Evolutionary conservation across 2,113 vertebrate species (phyloP), one percentile per base, ranked within the genome.

Genomic region (Zosterops hypoxanthus): DNA sequence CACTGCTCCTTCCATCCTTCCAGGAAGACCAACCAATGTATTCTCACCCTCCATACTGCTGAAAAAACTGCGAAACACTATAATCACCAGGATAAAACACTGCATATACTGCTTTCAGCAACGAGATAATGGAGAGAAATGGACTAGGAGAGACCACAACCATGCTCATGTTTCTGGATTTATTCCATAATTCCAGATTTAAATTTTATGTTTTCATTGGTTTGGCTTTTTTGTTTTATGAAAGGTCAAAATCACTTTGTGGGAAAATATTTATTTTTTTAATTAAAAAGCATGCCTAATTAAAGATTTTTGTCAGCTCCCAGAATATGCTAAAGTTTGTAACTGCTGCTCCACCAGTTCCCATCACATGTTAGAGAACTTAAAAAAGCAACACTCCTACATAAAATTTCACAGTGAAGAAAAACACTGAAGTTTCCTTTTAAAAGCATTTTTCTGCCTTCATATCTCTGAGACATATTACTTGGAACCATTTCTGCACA

Each of bases 351-450:
- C 57, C 29, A 69, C 61, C 57, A 82, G 83, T 72, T 65, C 36
- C 46, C 29, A 79, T 95, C 91, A 95, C 86, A 95, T 87, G 73
- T 11, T 68, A 69, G 22, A 36, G 81, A 87, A 61, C 70, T 94
- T 92, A 55, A 96, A 95, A 96, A 94, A 85, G 71, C 68, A 94
- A 94, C 66, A 90, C 88, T 90, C 88, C 92, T 83, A 95, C 90
- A 88, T 50, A 42, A 92, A 91, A 82, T 92, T 79, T 94, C 61
- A 86, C 65, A 87, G 56, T n/a, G 36, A 55, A 71, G 63, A 78
- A 57, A 42, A 82, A 44, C 26, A 26, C 33, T 41, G 36, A 55
- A 34, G 8, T 55, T 94, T 78, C 76, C 53, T 94, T 91, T 94
- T 65, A 88, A 95, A 89, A 65, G 8, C 5, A 11, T 86, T 92